Evolutionary conservation across 2,888 invertebrate species (phyloP).

Genomic region (Glaucopsyche alexis): DNA sequence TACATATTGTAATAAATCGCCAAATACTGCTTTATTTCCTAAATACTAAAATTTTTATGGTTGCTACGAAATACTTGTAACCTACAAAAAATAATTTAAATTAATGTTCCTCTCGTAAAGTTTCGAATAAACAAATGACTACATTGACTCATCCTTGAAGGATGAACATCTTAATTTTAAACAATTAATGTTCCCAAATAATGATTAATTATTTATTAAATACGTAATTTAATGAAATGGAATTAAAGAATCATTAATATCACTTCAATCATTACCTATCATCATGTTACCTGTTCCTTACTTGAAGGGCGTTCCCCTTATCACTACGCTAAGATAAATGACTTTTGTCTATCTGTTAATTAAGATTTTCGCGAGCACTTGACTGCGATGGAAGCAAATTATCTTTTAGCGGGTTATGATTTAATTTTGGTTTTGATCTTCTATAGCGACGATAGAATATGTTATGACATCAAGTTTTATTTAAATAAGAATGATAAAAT

Average conservation of each 20-base stretch:
- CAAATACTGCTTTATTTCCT: too few species aligned
- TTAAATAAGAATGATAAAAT: not conserved
- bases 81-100: not conserved
- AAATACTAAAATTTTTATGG: too few species aligned
- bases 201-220: slow-evolving; percentile 34
- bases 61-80: not conserved
- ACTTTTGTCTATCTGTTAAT: slow-evolving; percentile 75
- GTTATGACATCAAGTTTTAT: not conserved
- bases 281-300: slow-evolving; percentile 55
- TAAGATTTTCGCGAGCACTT: slow-evolving; percentile 76
- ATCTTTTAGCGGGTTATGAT: slow-evolving; percentile 43
- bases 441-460: not conserved
- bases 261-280: slow-evolving; percentile 59
- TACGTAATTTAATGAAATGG: slow-evolving; percentile 32
- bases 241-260: slow-evolving; percentile 45
- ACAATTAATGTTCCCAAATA: slow-evolving; percentile 34
- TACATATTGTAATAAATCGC: too few species aligned
- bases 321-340: slow-evolving; percentile 68
- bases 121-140: slow-evolving; percentile 17
- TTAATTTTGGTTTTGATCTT: slow-evolving; percentile 32
- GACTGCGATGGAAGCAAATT: slow-evolving; percentile 73
- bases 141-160: not conserved
- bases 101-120: slow-evolving; percentile 3
- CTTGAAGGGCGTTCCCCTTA: slow-evolving; percentile 55
- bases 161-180: slow-evolving; percentile 22